These are phyloP conservation scores for Mesitornis unicolor DNA, from an alignment of 2,113 vertebrate species.

Conservation along the genomic window DNA sequence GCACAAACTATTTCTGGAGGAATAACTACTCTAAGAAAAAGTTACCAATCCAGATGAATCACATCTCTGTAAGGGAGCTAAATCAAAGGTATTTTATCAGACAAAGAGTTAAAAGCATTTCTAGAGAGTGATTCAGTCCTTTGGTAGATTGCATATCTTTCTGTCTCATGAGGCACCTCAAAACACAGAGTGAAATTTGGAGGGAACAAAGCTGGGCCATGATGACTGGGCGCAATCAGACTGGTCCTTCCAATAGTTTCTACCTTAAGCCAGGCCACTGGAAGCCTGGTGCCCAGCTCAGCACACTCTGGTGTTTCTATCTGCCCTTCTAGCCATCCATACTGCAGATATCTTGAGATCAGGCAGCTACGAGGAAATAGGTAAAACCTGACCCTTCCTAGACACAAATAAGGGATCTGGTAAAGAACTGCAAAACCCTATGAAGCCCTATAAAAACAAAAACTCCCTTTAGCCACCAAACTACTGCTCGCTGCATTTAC, in stretches of 20 bases:
- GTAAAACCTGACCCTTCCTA: not conserved
- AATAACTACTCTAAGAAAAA: not conserved
- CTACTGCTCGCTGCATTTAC: not conserved
- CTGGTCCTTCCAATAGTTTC: not conserved
- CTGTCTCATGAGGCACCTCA: not conserved
- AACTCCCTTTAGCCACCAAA: not conserved
- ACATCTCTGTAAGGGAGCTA: not conserved
- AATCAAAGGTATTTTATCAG: not conserved
- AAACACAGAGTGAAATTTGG: not conserved
- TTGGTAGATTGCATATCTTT: not conserved
- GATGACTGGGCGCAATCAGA: not conserved
- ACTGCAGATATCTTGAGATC: not conserved
- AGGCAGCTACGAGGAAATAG: not conserved
- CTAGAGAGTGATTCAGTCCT: not conserved
- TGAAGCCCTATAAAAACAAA: not conserved
- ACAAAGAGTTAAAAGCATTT: not conserved
- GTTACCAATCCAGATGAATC: not conserved
- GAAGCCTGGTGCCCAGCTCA: not conserved
- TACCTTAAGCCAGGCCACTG: not conserved
- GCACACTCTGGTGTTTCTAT: not conserved
- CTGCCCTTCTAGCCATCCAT: not conserved
- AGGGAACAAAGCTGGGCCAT: not conserved
- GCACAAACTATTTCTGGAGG: not conserved
- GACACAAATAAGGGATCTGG: not conserved
- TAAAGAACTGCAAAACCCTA: not conserved